A percentile compares a stretch with the other conserved stretches of the same genome.
Evolutionary conservation across 1,140 invertebrate species (phyloP).

Genomic region (Aphaenogaster rudis): DNA sequence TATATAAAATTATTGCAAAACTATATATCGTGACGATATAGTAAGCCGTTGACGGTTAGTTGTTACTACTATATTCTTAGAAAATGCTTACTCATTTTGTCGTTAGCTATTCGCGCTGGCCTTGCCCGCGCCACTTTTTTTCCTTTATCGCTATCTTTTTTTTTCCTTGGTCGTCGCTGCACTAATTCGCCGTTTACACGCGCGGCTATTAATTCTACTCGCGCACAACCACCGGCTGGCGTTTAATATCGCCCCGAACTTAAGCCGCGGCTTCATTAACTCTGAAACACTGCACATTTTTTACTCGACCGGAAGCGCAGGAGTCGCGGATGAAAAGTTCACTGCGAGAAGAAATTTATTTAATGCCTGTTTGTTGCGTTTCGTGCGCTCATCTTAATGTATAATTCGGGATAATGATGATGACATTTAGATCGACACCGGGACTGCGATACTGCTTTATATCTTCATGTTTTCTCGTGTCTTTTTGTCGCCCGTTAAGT

Average conservation of each 20-base stretch:
- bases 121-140: neutral
- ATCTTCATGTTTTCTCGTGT: neutral
- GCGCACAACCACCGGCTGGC: constrained; percentile 45
- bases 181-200: constrained; percentile 62
- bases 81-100: constrained; percentile 34
- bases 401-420: neutral
- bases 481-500: no score
- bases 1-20: neutral
- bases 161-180: constrained; percentile 7
- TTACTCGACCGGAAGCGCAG: constrained; percentile 18
- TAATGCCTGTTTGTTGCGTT: neutral
- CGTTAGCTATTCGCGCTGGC: constrained; percentile 27
- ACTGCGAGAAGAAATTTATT: constrained; percentile 34
- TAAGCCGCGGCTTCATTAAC: constrained; percentile 63
- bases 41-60: constrained; percentile 26
- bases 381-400: neutral
- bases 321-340: constrained; percentile 24
- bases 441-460: neutral
- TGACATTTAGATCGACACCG: neutral
- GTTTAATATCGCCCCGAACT: constrained; percentile 60
- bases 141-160: constrained; percentile 23
- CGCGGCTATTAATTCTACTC: constrained; percentile 61
- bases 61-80: neutral
- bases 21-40: neutral
- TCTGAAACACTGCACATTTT: constrained; percentile 49